Conservation (phyloP, 2,797 vertebrate species). For the Gouania willdenowi region DNA sequence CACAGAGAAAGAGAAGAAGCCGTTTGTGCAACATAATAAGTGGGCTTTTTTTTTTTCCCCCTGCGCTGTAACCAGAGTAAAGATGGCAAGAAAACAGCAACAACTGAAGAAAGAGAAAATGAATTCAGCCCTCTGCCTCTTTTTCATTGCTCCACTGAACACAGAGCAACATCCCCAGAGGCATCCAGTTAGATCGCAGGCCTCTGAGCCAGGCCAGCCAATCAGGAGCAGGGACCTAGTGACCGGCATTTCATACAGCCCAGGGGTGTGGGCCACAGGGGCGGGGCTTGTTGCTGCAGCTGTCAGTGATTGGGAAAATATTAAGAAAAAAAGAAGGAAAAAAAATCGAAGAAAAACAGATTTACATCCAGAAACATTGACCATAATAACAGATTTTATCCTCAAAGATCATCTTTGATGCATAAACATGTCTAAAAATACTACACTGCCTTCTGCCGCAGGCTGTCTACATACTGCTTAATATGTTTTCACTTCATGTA, state of each 20-base stretch:
- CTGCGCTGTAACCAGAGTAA: slow-evolving; percentile 22
- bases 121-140: slow-evolving; percentile 42
- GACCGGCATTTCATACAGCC: slow-evolving; percentile 68
- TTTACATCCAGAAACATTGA: no score
- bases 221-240: slow-evolving; percentile 63
- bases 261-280: slow-evolving; percentile 60
- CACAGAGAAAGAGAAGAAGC: background rate
- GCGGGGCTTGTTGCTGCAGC: slow-evolving; percentile 29
- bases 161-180: slow-evolving; percentile 58
- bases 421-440: background rate
- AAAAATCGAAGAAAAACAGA: background rate
- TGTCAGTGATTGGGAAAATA: slow-evolving; percentile 14
- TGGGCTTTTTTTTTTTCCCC: background rate
- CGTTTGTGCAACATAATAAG: background rate
- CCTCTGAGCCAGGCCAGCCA: slow-evolving; percentile 44
- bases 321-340: background rate
- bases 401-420: background rate
- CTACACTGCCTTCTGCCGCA: background rate
- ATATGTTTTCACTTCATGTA: slow-evolving; percentile 22
- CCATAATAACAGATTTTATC: background rate
- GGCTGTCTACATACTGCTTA: slow-evolving; percentile 30
- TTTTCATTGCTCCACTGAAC: slow-evolving; percentile 56
- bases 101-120: slow-evolving; percentile 17
- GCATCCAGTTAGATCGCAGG: slow-evolving; percentile 56
- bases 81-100: slow-evolving; percentile 37